Evolutionary conservation across 2,113 vertebrate genomes (phyloP), one percentile per base, ranked within the genome.

Genomic region (Phylloscopus trochiloides): DNA sequence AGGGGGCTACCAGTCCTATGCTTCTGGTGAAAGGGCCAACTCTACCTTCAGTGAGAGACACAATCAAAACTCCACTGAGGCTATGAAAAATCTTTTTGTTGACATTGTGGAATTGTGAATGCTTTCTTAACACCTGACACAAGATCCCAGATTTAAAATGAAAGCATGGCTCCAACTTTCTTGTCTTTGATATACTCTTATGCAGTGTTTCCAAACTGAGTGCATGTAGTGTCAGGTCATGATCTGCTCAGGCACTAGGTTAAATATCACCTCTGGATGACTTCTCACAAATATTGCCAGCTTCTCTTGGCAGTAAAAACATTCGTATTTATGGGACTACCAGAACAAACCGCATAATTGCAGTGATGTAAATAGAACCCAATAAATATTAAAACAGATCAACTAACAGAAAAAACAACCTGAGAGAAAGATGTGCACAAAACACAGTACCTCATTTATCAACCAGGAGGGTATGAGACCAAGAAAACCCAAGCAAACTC

Each of bases 171-270:
- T 78, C 29, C 29, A 34, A 5, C 9, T 83, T 83, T 66, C 31
- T 62, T 71, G 15, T 32, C 9, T 86, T 68, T 58, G 7, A 12
- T 68, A 12, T 65, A 4, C 6, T 78, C 7, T 50, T 22, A 7
- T 0, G 0, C 9, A 15, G 36, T 0, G 1, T 28, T 82, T 50
- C 19, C 25, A 75, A 48, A 75, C 14, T 17, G 20, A 72, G 19
- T 28, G 21, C 17, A 8, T 21, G 12, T 21, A 31, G 36, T 24
- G 7, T 40, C 45, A 52, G 43, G 29, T 40, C 66, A 59, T 5
- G 26, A 32, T 29, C 31, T 82, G 22, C 40, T 75, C 34, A 51
- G 31, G 32, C 11, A 22, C 15, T 43, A 47, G 6, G 17, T 91
- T 71, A 85, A 63, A 55, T 57, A 80, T 17, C 8, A 43, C 11